Base-by-base conservation (phyloP, 2,888 invertebrate species). In the Trichogramma evanescens region DNA sequence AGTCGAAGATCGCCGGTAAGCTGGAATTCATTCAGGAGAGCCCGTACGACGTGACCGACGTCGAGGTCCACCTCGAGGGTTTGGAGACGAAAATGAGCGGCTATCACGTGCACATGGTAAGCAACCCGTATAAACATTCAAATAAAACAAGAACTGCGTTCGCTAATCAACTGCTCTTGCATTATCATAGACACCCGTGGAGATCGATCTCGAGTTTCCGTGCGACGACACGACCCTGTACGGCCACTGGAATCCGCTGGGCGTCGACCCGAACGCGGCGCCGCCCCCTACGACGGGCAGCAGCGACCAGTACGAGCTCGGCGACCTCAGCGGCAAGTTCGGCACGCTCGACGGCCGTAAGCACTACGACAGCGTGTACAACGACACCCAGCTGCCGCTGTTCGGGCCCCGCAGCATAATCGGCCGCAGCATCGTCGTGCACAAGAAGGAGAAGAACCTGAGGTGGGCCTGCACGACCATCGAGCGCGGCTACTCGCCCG, bases 301-400 rank as follows among this genome's bases (percentile, higher is more conserved):
- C 0, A 84, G 86, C 5, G 95, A 95, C 78, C 89, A 92, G 73
- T 94, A 93, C 72, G 88, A 89, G 80, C 84, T 93, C 74, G 94
- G 94, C 0, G 91, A 92, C 73, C 79, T 94, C 40, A 91, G 93
- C 69, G 87, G 87, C 1, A 95, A 95, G 79, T 93, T 91, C 74
- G 95, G 94, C 0, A 81, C 84, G 5, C 79, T 95, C 13, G 86
- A 87, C 38, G 85, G 85, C 38, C 76, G 85, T 7, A 85, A 83
- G 0, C 81, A 82, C 52, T 84, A 83, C 64, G 80, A 78, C 64
- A 80, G 82, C 0, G 73, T 77, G 54, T 89, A 86, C 74, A 92
- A 93, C 70, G 95, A 95, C 71, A 89, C 91, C 0, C 86, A 88
- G 74, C 74, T 95, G 45, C 87, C 91, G 0, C 77, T 95, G 50